Percentiles rank a stretch among this genome's conserved stretches.
Evolutionary conservation across 1,140 invertebrate species (phyloP).

Genomic region (Ridgeia piscesae): DNA sequence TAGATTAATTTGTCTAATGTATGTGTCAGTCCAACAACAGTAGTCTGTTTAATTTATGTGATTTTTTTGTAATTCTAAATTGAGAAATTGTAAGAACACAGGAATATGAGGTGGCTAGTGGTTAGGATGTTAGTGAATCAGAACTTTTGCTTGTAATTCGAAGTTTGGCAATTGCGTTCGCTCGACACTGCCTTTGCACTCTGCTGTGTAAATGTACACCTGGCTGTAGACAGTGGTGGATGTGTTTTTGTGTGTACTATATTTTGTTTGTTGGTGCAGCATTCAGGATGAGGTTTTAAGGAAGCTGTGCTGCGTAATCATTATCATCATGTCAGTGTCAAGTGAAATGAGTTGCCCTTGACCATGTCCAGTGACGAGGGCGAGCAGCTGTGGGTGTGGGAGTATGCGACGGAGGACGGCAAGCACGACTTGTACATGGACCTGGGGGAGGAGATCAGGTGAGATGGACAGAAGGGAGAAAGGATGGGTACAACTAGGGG

Average conservation of each 20-base stretch:
- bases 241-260: not conserved
- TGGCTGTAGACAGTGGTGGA: too few species aligned
- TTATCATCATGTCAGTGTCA: constrained; percentile 3
- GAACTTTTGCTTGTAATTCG: too few species aligned
- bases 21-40: not conserved
- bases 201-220: too few species aligned
- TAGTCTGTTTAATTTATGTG: not conserved
- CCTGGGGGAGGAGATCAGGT: constrained; percentile 78
- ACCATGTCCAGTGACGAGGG: constrained; percentile 71
- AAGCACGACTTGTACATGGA: constrained; percentile 69
- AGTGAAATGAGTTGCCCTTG: constrained; percentile 24
- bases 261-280: not conserved
- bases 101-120: not conserved
- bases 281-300: not conserved
- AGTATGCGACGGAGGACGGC: constrained; percentile 81
- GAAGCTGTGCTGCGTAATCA: not conserved
- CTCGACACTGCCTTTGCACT: too few species aligned
- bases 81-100: not conserved
- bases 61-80: not conserved
- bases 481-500: not conserved
- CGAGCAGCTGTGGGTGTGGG: constrained; percentile 94
- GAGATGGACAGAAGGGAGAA: not conserved
- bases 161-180: too few species aligned
- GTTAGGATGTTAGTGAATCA: too few species aligned
- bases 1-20: not conserved